phyloP scores from a whole-genome alignment of 2,888 invertebrate species.

The Habroteleia sp. region DNA sequence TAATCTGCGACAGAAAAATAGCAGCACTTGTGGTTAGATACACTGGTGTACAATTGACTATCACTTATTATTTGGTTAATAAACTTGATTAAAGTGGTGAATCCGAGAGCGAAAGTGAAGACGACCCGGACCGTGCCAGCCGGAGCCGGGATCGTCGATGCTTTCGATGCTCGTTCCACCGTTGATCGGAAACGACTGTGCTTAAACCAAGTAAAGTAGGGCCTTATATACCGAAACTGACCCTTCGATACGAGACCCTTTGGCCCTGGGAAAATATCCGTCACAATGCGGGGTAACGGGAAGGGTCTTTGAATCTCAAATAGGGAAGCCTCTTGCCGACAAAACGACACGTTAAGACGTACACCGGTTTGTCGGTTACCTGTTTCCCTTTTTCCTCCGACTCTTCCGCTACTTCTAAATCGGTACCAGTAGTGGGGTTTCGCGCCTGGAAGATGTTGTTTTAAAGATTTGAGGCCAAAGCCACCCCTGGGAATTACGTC shows the following conservation, averaged over 20 bases:
- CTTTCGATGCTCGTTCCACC: slow-evolving; percentile 67
- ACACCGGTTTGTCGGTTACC: slow-evolving; percentile 57
- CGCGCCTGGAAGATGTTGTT: slow-evolving; percentile 42
- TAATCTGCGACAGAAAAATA: slow-evolving; percentile 74
- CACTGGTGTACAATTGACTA: slow-evolving; percentile 38
- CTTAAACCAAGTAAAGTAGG: slow-evolving; percentile 42
- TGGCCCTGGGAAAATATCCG: slow-evolving; percentile 75
- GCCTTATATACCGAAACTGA: slow-evolving; percentile 71
- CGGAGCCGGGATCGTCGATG: slow-evolving; percentile 64
- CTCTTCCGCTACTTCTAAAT: slow-evolving; percentile 48
- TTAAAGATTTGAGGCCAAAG: slow-evolving; percentile 41
- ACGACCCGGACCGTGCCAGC: slow-evolving; percentile 68
- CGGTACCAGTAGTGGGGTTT: slow-evolving; percentile 1
- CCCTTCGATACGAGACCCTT: slow-evolving; percentile 54
- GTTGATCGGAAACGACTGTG: slow-evolving; percentile 73
- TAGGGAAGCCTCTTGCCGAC: slow-evolving; percentile 6
- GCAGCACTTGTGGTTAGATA: slow-evolving; percentile 70
- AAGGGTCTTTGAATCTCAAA: slow-evolving; percentile 34
- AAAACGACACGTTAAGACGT: slow-evolving; percentile 36
- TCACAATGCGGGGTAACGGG: slow-evolving; percentile 58
- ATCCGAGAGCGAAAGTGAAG: slow-evolving; percentile 29
- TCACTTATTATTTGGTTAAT: slow-evolving; percentile 12
- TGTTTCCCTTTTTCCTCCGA: slow-evolving; percentile 60
- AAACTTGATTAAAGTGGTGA: slow-evolving; percentile 4
- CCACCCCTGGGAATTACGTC: slow-evolving; percentile 67